Evolutionary conservation across 2,888 invertebrate genomes (phyloP).

Genomic region (Aleiodes leptofemur): DNA sequence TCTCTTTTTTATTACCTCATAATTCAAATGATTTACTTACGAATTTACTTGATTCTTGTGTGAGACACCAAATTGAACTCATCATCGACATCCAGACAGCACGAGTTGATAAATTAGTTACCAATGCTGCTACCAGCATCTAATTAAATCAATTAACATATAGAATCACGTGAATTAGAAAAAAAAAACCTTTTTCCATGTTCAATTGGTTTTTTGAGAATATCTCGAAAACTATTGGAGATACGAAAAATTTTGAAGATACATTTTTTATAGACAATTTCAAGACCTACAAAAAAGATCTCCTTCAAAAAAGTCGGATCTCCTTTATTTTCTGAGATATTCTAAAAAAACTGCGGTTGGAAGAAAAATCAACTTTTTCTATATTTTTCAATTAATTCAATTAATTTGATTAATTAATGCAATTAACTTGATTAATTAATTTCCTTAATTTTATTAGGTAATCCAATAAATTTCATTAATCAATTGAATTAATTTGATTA

Average conservation of each 20-base stretch:
- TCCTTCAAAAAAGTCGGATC: no score
- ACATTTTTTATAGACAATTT: no score
- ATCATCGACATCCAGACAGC: conserved; percentile 71
- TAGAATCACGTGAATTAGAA: not conserved
- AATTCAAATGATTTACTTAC: conserved; percentile 54
- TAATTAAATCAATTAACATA: conserved; percentile 48
- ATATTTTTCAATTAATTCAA: not conserved
- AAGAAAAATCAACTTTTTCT: no score
- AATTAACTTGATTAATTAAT: conserved; percentile 60
- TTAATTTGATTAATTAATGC: not conserved
- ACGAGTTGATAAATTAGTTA: conserved; percentile 68
- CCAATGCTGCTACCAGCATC: conserved; percentile 72
- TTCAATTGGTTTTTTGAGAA: no score
- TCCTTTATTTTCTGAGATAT: no score
- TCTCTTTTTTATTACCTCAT: no score
- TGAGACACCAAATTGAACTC: conserved; percentile 66
- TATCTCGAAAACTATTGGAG: no score
- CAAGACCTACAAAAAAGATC: no score
- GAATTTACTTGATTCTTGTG: conserved; percentile 70
- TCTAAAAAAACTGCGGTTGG: no score
- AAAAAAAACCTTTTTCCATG: not conserved
- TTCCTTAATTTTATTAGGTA: not conserved
- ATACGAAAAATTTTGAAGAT: no score
- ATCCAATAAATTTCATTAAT: not conserved
- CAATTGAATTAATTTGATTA: not conserved